Percentiles rank a stretch among this genome's conserved stretches.
phyloP scores from a whole-genome alignment of 2,113 vertebrate species.

The Silurus glanis region DNA sequence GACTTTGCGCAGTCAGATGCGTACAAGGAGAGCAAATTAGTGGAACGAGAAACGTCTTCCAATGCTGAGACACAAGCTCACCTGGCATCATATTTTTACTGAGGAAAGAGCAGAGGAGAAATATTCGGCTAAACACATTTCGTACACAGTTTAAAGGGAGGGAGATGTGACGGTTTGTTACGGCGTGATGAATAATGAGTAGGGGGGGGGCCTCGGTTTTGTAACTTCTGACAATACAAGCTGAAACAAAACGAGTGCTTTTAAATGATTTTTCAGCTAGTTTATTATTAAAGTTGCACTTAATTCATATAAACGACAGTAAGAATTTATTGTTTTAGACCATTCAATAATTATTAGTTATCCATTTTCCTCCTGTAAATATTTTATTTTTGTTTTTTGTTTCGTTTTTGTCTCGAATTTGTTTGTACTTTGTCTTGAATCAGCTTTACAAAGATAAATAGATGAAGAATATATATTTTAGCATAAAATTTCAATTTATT shows the following conservation, averaged over 20 bases:
- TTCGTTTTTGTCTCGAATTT: neutral
- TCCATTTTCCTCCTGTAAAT: neutral
- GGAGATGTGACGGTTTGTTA: neutral
- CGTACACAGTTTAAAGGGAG: slow-evolving; percentile 11
- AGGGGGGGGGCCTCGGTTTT: neutral
- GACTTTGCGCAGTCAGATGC: slow-evolving; percentile 80
- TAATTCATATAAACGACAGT: neutral
- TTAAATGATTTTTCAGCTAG: neutral
- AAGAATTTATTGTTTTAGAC: no score
- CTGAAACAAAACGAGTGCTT: neutral
- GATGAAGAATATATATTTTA: no score
- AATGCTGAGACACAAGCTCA: slow-evolving; percentile 87
- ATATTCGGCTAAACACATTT: slow-evolving; percentile 45
- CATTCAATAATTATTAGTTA: no score
- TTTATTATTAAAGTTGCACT: neutral
- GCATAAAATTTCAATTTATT: no score
- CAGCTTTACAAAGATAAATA: no score
- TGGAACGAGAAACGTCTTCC: slow-evolving; percentile 82
- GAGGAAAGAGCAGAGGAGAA: slow-evolving; percentile 46
- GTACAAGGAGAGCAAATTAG: slow-evolving; percentile 91
- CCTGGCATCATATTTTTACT: slow-evolving; percentile 78
- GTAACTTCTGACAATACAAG: neutral
- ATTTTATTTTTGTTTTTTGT: neutral
- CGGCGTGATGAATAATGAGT: neutral
- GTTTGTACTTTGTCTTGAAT: no score